Base-by-base conservation (phyloP, 2,797 vertebrate genomes). In the Vipera ursinii region DNA sequence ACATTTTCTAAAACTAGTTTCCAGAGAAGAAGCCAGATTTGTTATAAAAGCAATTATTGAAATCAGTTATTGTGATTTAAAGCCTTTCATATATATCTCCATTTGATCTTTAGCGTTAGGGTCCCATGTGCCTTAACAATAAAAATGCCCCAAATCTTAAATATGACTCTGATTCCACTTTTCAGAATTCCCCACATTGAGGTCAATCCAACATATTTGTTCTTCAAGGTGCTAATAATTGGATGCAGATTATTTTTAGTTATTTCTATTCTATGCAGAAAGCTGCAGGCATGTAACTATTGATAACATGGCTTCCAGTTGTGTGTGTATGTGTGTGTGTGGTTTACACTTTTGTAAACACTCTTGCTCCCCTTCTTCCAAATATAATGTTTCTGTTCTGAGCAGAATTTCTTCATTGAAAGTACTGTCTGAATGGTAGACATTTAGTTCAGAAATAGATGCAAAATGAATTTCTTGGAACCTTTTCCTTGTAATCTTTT, bases 51-150 rank as follows among this genome's bases (percentile, higher is more conserved):
- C 56, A 28, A 61, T 87, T 91, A 57, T 55, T 87, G 20, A 63
- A 17, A 60, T 14, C 86, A 89, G 82, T 65, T 90, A n/a, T 53
- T 88, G 20, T 89, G 60, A 89, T 53, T 55, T 65, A 69, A 88
- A 94, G 28, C 28, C 38, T 55, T 86, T 26, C 63, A 90, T 93
- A 95, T 95, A 90, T 93, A 95, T 95, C 93, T 92, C 92, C 91
- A 44, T 88, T 95, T 95, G 94, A 53, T 90, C 86, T 96, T 96
- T 92, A 92, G 93, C 48, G 91, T 96, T 95, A 95, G 95, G 95
- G 96, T 96, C 94, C 89, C 95, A 87, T 95, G 95, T 97, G 96
- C 96, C 96, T 97, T 97, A 94, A 91, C 78, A 51, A 44, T 73
- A 26, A 53, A 44, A 91, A 91, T 63, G 91, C 93, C 90, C 78